phyloP scores from a whole-genome alignment of 2,113 vertebrate genomes.

The Pelecanoides urinatrix region DNA sequence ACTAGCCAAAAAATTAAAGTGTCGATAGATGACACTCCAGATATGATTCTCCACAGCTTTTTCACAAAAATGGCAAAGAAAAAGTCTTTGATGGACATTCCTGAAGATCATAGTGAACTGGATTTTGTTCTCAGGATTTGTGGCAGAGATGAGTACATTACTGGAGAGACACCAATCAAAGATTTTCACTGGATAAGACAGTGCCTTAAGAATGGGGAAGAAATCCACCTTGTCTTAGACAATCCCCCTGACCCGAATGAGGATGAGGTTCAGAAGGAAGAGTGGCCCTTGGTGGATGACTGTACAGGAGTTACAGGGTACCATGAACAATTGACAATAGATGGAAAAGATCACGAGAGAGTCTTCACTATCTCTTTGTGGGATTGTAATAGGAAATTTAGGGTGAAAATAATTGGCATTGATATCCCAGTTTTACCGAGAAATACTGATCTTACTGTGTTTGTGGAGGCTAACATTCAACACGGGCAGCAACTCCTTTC shows the following conservation, averaged over 20 bases:
- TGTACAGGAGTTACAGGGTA: constrained; percentile 95
- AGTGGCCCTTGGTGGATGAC: constrained; percentile 96
- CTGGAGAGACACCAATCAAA: constrained; percentile 86
- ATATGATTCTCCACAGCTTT: constrained; percentile 86
- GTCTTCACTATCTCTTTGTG: constrained; percentile 98
- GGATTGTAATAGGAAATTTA: constrained; percentile 95
- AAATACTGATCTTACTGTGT: constrained; percentile 88
- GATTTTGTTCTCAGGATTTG: constrained; percentile 94
- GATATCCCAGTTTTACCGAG: constrained; percentile 91
- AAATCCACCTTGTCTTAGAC: constrained; percentile 93
- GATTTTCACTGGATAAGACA: constrained; percentile 95
- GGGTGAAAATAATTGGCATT: constrained; percentile 93
- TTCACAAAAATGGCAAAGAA: constrained; percentile 92
- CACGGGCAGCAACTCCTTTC: constrained; percentile 94
- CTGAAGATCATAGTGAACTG: constrained; percentile 81
- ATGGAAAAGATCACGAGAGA: constrained; percentile 93
- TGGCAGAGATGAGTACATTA: constrained; percentile 94
- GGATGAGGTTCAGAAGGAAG: constrained; percentile 90
- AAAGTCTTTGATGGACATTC: constrained; percentile 87
- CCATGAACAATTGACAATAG: constrained; percentile 94
- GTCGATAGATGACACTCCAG: constrained; percentile 87
- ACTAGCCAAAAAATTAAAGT: constrained; percentile 95
- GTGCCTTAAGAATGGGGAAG: constrained; percentile 92
- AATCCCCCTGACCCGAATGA: constrained; percentile 79
- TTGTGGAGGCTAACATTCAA: constrained; percentile 94